Percentiles rank a stretch among this genome's conserved stretches.
phyloP scores from a whole-genome alignment of 2,888 invertebrate genomes.

The Himalopsyche tibetana region DNA sequence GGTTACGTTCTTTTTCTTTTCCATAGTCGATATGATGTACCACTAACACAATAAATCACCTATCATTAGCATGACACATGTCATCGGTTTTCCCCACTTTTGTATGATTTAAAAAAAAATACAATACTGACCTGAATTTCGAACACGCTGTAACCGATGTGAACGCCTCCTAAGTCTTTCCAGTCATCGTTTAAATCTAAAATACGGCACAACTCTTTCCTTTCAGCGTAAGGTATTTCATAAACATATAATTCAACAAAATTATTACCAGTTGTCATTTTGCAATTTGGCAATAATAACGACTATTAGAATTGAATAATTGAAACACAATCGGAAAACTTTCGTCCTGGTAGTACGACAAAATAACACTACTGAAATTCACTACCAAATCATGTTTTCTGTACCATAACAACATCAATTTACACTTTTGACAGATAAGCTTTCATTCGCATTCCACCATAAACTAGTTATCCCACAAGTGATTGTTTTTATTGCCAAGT shows the following conservation, averaged over 20 bases:
- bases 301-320: not conserved
- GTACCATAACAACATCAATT: no score
- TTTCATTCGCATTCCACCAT: no score
- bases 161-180: constrained; percentile 84
- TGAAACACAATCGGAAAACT: no score
- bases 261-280: constrained; percentile 50
- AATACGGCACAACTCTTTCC: constrained; percentile 84
- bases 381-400: no score
- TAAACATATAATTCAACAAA: constrained; percentile 78
- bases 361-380: no score
- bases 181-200: constrained; percentile 88
- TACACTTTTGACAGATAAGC: no score
- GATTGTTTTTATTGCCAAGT: no score
- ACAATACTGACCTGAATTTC: constrained; percentile 76
- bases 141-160: constrained; percentile 81
- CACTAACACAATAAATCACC: constrained; percentile 56
- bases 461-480: no score
- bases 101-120: constrained; percentile 68
- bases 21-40: no score
- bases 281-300: not conserved
- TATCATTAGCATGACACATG: constrained; percentile 66
- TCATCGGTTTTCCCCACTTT: constrained; percentile 66
- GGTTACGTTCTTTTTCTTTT: no score
- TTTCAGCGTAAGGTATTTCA: constrained; percentile 83
- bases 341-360: no score